These are phyloP conservation scores for Parnassius smintheus DNA, from an alignment of 2,888 invertebrate genomes.

Conservation along the genomic window DNA sequence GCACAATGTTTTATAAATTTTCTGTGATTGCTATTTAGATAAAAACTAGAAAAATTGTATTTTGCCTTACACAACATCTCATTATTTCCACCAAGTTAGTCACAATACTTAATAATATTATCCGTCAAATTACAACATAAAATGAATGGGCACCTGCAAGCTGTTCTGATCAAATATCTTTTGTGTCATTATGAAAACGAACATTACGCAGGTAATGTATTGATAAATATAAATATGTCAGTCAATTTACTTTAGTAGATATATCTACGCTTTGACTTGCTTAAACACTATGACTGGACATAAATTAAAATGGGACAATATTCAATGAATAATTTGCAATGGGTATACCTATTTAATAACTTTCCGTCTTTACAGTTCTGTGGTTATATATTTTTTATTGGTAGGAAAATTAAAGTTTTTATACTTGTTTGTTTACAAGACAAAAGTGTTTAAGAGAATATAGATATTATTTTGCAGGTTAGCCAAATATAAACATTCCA, in stretches of 20 bases:
- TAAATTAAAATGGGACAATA: not conserved
- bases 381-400: no score
- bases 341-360: not conserved
- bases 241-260: not conserved
- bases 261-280: not conserved
- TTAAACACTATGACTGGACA: not conserved
- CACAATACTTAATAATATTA: not conserved
- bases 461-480: no score
- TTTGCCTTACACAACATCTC: not conserved
- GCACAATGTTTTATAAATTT: no score
- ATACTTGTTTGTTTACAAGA: no score
- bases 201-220: not conserved
- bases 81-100: not conserved
- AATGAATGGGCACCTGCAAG: not conserved
- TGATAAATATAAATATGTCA: not conserved
- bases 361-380: no score
- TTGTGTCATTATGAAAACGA: constrained; percentile 1
- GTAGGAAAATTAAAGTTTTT: no score
- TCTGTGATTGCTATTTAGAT: no score
- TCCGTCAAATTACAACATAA: not conserved
- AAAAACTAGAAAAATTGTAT: not conserved
- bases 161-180: constrained; percentile 3
- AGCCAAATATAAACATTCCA: no score
- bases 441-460: no score
- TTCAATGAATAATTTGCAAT: not conserved